Evolutionary conservation across 2,113 vertebrate species (phyloP).

Genomic region (Eubucco bourcierii): DNA sequence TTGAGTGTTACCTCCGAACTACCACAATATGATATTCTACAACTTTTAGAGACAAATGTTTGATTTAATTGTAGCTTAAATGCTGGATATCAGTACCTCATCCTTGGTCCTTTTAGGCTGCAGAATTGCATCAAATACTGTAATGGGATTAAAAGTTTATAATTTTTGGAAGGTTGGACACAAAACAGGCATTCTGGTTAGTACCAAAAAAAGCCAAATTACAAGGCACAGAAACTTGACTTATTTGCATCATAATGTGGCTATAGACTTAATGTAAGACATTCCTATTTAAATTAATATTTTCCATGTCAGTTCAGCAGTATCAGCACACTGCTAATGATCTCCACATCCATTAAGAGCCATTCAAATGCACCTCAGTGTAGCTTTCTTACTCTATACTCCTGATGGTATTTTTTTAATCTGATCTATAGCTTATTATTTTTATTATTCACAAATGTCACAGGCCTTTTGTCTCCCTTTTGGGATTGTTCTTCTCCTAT

Average conservation of each 20-base stretch:
- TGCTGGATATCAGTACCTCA: not conserved
- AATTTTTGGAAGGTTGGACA: not conserved
- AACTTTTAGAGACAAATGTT: not conserved
- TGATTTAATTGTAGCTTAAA: not conserved
- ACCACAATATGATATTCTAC: not conserved
- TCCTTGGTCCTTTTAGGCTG: not conserved
- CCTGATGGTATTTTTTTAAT: constrained; percentile 26
- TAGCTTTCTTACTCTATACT: not conserved
- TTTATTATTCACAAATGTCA: constrained; percentile 69
- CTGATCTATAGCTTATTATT: constrained; percentile 51
- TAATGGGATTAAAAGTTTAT: not conserved
- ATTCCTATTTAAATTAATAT: constrained; percentile 68
- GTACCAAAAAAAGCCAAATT: not conserved
- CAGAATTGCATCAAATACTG: not conserved
- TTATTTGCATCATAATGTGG: not conserved
- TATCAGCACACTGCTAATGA: constrained; percentile 63
- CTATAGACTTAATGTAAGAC: not conserved
- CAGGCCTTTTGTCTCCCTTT: constrained; percentile 36
- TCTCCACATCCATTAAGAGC: constrained; percentile 51
- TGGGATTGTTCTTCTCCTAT: constrained; percentile 31
- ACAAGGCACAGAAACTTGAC: not conserved
- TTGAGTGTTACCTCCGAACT: no score
- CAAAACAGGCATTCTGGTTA: not conserved
- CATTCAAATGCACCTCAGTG: constrained; percentile 53
- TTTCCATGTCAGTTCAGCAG: constrained; percentile 30